Conservation (phyloP, 2,797 vertebrate species). For the Artibeus lituratus region DNA sequence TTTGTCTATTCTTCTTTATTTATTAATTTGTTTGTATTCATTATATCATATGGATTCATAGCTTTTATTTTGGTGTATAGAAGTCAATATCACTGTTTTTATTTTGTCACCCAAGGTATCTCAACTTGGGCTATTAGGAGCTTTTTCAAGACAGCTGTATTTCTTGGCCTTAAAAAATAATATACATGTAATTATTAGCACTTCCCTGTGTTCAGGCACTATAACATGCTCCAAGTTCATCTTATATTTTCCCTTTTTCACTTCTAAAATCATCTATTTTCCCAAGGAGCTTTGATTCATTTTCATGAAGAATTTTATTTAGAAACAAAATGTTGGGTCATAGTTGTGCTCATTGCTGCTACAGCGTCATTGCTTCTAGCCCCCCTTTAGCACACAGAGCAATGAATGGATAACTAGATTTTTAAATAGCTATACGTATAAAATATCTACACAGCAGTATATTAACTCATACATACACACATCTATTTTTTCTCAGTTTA, state of each 20-base stretch:
- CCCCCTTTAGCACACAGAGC: background rate
- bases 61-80: background rate
- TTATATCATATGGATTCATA: background rate
- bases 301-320: background rate
- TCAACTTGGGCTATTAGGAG: background rate
- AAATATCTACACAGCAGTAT: background rate
- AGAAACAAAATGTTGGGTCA: background rate
- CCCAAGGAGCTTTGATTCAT: background rate
- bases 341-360: background rate
- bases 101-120: background rate
- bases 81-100: background rate
- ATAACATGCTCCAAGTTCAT: background rate
- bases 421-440: background rate
- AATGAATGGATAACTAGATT: background rate
- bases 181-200: background rate
- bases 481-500: background rate
- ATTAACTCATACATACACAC: background rate
- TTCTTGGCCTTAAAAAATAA: background rate
- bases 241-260: background rate
- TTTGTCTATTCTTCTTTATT: background rate
- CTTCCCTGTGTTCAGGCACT: background rate
- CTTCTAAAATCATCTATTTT: background rate
- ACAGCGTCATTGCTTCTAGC: background rate
- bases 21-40: background rate
- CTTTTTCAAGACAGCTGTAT: background rate